phyloP scores from a whole-genome alignment of 2,888 invertebrate genomes.

The Ormia ochracea region DNA sequence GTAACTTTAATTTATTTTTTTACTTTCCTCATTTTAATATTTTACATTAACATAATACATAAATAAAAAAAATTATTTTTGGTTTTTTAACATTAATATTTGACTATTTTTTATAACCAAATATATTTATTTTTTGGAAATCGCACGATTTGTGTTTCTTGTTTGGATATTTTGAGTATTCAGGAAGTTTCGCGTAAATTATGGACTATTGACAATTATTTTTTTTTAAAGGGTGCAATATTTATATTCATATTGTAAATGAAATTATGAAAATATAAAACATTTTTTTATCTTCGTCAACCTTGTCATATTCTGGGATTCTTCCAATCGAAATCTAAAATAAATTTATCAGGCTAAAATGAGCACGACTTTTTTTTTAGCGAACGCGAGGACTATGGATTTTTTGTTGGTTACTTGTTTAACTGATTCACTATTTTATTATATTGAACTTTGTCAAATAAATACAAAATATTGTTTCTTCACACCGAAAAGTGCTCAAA shows the following conservation, averaged over 20 bases:
- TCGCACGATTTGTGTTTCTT: neutral
- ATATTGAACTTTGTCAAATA: too few relatives aligned
- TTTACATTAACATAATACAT: conserved; percentile 64
- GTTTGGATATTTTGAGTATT: neutral
- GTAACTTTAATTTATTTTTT: conserved; percentile 34
- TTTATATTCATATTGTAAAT: too few relatives aligned
- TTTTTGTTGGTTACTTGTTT: too few relatives aligned
- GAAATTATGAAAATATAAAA: too few relatives aligned
- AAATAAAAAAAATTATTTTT: conserved; percentile 36
- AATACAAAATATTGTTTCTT: too few relatives aligned
- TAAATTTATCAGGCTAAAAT: too few relatives aligned
- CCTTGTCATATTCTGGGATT: neutral
- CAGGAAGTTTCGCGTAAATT: too few relatives aligned
- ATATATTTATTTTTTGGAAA: conserved; percentile 8
- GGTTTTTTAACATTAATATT: conserved; percentile 23
- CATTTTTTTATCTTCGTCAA: too few relatives aligned
- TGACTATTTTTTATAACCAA: conserved; percentile 13
- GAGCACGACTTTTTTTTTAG: neutral
- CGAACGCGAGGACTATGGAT: too few relatives aligned
- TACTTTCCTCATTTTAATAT: conserved; percentile 52
- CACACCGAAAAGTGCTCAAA: too few relatives aligned
- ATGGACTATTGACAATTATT: too few relatives aligned
- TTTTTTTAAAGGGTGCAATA: neutral
- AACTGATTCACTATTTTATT: too few relatives aligned
- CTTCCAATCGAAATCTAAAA: neutral